Percentiles rank a stretch among this genome's conserved stretches.
Evolutionary conservation across 2,888 invertebrate genomes (phyloP).

Genomic region (Diplolepis rosae): DNA sequence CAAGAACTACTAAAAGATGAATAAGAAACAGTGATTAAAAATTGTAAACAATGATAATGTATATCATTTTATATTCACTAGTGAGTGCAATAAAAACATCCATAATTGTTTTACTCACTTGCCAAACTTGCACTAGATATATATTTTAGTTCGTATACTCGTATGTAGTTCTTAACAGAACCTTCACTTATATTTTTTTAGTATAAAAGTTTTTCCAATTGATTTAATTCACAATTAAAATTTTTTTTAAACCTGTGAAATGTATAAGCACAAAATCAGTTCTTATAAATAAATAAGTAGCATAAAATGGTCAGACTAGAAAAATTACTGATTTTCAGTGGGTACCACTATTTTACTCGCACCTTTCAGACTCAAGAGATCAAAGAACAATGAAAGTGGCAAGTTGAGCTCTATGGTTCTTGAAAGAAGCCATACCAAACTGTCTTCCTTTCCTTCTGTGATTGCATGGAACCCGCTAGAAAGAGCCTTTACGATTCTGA

Average conservation of each 20-base stretch:
- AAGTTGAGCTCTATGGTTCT: conserved; percentile 43
- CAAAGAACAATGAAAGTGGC: conserved; percentile 71
- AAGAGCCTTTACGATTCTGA: conserved; percentile 45
- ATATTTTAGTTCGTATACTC: background rate
- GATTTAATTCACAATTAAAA: background rate
- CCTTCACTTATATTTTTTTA: background rate
- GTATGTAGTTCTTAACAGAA: background rate
- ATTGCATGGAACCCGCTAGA: conserved; percentile 42
- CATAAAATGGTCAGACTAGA: background rate
- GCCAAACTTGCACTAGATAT: background rate
- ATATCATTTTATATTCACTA: no score
- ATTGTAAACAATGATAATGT: no score
- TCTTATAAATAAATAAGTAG: background rate
- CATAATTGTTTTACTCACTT: background rate
- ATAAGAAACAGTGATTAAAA: no score
- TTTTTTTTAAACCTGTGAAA: background rate
- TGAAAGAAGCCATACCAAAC: conserved; percentile 46
- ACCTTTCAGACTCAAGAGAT: conserved; percentile 61
- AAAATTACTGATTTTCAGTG: conserved; percentile 45
- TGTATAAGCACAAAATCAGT: background rate
- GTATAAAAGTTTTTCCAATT: background rate
- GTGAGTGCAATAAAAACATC: background rate
- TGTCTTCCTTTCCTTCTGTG: conserved; percentile 44
- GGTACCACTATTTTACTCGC: conserved; percentile 44
- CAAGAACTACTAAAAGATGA: no score